Evolutionary conservation across 2,888 invertebrate species (phyloP), one percentile per base, ranked within the genome.

Genomic region (Drosophila quasianomalipes): DNA sequence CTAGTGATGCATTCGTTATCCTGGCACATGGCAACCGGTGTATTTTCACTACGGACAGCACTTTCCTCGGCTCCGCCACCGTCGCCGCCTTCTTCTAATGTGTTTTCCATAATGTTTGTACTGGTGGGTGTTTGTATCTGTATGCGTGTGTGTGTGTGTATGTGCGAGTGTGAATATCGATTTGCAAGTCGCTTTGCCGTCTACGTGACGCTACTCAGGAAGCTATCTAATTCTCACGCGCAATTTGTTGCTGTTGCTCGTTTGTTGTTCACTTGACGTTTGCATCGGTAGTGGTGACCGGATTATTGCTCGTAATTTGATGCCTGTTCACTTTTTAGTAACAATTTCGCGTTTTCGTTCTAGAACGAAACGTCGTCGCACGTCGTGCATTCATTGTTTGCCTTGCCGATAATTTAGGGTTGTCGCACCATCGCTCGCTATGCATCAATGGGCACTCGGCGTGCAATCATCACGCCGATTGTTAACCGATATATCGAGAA

Each of bases 171-270:
- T 85, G 79, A 77, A 87, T 83, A 84, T 85, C 81, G 87, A 83
- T 85, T 77, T 79, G 79, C 79, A 79, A 72, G 75, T 69, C 60
- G 83, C 77, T 77, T 64, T 81, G 82, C 82, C 85, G 86, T 82
- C 87, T 87, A 87, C 87, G 87, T 89, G 87, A 87, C 87, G 89
- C 86, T 79, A 76, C 81, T 84, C 86, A 87, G 86, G 81, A 82
- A 81, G 70, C 69, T 74, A 70, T 69, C 78, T 81, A 77, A 77
- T 72, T 81, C 85, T 81, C 76, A 79, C 82, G 79, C 75, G 77
- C 72, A 80, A 76, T 80, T 72, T 60, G 53, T 73, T 76, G 64
- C 33, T 64, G 47, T 64, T 76, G 63, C 52, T 64, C 49, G 66
- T 28, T 62, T 44, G 41, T 33, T 62, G 62, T 63, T 65, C 57